phyloP scores from a whole-genome alignment of 2,113 vertebrate species.

The Phalacrocorax carbo region DNA sequence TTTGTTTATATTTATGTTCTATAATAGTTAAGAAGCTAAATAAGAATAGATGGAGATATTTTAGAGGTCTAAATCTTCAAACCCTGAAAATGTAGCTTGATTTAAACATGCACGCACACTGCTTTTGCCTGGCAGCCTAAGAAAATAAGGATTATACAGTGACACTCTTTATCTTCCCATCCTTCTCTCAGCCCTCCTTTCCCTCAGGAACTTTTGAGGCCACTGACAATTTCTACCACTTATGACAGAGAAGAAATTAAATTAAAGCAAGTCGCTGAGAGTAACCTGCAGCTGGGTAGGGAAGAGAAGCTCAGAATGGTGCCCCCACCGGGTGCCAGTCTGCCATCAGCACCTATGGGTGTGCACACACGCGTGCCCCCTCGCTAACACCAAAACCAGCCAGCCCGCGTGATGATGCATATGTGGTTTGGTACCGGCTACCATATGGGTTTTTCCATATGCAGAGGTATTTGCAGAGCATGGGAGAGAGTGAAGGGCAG shows the following conservation, averaged over 20 bases:
- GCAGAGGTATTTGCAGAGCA: not conserved
- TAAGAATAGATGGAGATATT: not conserved
- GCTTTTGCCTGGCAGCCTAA: not conserved
- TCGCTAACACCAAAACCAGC: not conserved
- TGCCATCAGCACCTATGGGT: not conserved
- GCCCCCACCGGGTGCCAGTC: not conserved
- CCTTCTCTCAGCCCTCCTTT: not conserved
- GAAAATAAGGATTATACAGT: not conserved
- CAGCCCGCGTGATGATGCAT: too few species aligned
- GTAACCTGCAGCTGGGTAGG: not conserved
- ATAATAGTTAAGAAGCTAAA: not conserved
- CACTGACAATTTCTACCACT: not conserved
- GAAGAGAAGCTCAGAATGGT: not conserved
- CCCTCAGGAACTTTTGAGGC: not conserved
- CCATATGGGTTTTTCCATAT: not conserved
- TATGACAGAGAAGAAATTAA: not conserved
- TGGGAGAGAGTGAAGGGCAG: not conserved
- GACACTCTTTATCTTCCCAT: not conserved
- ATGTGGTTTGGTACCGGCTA: fast-evolving
- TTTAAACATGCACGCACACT: not conserved
- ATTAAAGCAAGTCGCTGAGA: not conserved
- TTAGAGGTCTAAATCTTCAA: not conserved
- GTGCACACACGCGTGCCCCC: not conserved
- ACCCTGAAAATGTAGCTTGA: not conserved
- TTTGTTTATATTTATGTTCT: not conserved